Evolutionary conservation across 1,140 invertebrate genomes (phyloP).

Genomic region (Magallana ariakensis): DNA sequence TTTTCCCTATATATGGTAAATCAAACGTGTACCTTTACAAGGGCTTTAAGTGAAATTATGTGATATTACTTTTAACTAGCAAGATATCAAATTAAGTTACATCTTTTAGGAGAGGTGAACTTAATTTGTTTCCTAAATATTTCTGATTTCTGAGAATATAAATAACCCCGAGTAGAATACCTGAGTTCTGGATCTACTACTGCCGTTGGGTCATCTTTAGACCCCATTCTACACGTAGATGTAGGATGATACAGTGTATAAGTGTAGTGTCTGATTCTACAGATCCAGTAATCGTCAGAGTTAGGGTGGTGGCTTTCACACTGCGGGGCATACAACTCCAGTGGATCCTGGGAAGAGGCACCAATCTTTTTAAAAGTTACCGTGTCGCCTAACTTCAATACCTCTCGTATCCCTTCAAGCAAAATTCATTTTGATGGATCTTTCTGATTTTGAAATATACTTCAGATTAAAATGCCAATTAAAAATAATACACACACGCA

Average conservation of each 20-base stretch:
- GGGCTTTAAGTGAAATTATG: too few relatives aligned
- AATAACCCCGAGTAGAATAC: neutral
- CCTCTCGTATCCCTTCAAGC: neutral
- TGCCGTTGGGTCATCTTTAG: slow-evolving; percentile 88
- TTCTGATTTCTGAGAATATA: too few relatives aligned
- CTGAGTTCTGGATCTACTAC: slow-evolving; percentile 90
- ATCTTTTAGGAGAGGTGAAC: too few relatives aligned
- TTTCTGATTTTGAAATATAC: neutral
- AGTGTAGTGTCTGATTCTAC: slow-evolving; percentile 72
- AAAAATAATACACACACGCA: neutral
- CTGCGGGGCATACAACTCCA: neutral
- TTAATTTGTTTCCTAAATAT: too few relatives aligned
- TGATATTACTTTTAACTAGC: too few relatives aligned
- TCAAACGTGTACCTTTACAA: too few relatives aligned
- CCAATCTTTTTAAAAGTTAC: neutral
- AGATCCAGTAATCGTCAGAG: slow-evolving; percentile 74
- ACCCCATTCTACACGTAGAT: slow-evolving; percentile 95
- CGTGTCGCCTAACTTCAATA: neutral
- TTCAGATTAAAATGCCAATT: neutral
- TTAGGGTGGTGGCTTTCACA: neutral
- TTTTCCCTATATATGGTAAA: too few relatives aligned
- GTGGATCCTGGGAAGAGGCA: slow-evolving; percentile 4
- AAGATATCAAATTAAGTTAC: too few relatives aligned
- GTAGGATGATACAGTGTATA: slow-evolving; percentile 91
- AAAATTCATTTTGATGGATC: neutral